Base-by-base conservation (phyloP, 2,888 invertebrate genomes). In the Gerris lacustris region DNA sequence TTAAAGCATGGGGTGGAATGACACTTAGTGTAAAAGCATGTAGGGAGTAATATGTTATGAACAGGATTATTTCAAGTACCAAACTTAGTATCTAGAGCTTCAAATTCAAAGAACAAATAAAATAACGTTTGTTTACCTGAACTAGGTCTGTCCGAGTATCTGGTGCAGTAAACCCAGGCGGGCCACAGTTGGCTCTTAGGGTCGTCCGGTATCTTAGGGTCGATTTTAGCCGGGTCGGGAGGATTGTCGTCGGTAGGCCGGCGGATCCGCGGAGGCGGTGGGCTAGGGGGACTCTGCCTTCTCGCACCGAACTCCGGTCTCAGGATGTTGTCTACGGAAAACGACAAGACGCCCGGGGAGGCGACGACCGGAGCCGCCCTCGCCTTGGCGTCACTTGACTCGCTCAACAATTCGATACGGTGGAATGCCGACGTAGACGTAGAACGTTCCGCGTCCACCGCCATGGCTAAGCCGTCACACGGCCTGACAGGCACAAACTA, bases 101-200 rank as follows among this genome's bases (percentile, higher is more conserved):
- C 31, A 31, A 31, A 31, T 31, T 31, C 2, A 31, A 31, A 31
- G 31, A 31, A n/a, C n/a, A n/a, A 31, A 31, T 31, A 31, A 31
- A 31, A 31, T 31, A 31, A 31, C 31, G 31, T 31, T 31, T 31
- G 31, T 9, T 55, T 81, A 92, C 92, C 92, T 80, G 92, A 92
- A 78, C 91, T 92, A 62, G 92, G 92, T 77, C 92, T 83, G 81
- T 92, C 92, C 77, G 90, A 91, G 81, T 97, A 97, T 80, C 97
- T 86, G 7, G 96, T 97, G 83, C 96, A 97, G 82, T 94, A 97
- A 71, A 97, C 94, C 97, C 96, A 97, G 2, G 96, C 96, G 0
- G 96, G 96, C 92, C 94, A 94, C 45, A 92, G 72, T 6, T 71
- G 72, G 31, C 72, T 72, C 45, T 67, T 71, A 45, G 74, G 72